phyloP scores from a whole-genome alignment of 1,140 invertebrate species.

The Lasioglossum baleicum region DNA sequence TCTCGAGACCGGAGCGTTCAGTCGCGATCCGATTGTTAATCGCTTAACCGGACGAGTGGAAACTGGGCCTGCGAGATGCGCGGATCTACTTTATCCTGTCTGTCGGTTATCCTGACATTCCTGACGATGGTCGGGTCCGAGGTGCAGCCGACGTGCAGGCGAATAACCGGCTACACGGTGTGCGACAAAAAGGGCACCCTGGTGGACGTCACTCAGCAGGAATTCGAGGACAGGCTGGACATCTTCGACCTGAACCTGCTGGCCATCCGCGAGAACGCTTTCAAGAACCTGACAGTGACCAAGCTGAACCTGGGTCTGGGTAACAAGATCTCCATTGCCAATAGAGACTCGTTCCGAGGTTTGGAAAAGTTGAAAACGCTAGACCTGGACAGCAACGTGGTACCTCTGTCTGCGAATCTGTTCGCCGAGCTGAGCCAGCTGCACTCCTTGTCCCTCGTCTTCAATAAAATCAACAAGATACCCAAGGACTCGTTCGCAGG shows the following conservation, averaged over 20 bases:
- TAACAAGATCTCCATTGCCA: slow-evolving; percentile 47
- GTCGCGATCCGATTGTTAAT: too few species aligned
- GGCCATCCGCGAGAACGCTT: slow-evolving; percentile 40
- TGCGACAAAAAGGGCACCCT: slow-evolving; percentile 39
- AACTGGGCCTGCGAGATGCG: too few species aligned
- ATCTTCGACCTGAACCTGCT: slow-evolving; percentile 41
- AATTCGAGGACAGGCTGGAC: background rate
- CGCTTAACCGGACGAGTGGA: too few species aligned
- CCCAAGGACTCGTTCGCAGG: slow-evolving; percentile 48
- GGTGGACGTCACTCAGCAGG: slow-evolving; percentile 38
- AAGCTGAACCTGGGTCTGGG: slow-evolving; percentile 32
- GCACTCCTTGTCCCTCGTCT: slow-evolving; percentile 27
- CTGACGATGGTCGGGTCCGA: too few species aligned
- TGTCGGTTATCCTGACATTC: too few species aligned
- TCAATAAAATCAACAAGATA: slow-evolving; percentile 45
- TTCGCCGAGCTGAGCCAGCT: slow-evolving; percentile 50
- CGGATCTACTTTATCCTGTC: too few species aligned
- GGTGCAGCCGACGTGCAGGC: background rate
- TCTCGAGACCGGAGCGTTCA: too few species aligned
- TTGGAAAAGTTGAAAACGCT: slow-evolving; percentile 33
- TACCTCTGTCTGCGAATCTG: slow-evolving; percentile 36
- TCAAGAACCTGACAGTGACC: slow-evolving; percentile 44
- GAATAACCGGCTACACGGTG: slow-evolving; percentile 37
- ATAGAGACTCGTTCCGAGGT: slow-evolving; percentile 46
- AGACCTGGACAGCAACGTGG: slow-evolving; percentile 43